phyloP scores from a whole-genome alignment of 53 echinoderm and acorn worm genomes.

The Temnopleurus reevesii region DNA sequence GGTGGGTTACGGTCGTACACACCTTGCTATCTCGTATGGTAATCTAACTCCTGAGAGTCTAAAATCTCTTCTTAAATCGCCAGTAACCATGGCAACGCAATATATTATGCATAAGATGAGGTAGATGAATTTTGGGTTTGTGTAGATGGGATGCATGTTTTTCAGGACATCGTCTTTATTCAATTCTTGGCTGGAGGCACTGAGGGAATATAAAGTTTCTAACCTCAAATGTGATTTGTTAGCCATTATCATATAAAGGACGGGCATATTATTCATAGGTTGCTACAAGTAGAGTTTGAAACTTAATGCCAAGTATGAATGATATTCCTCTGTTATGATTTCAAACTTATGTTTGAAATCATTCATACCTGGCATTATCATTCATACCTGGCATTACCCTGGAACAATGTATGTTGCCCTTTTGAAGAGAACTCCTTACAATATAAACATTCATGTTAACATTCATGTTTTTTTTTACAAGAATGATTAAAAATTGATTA shows the following conservation, averaged over 20 bases:
- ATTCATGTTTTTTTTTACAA: no score
- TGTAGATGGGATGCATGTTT: neutral
- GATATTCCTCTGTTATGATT: neutral
- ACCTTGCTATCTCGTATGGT: neutral
- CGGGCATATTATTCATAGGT: neutral
- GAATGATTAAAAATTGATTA: no score
- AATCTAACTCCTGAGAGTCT: neutral
- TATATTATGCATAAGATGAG: slow-evolving; percentile 28
- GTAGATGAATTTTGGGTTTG: neutral
- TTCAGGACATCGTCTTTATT: neutral
- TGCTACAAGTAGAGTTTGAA: neutral
- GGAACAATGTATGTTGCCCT: no score
- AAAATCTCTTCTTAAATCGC: slow-evolving; percentile 6
- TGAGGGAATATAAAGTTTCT: slow-evolving; percentile 2
- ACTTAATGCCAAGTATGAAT: no score
- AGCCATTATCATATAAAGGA: neutral
- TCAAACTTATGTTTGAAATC: neutral
- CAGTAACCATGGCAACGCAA: slow-evolving; percentile 24
- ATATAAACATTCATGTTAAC: no score
- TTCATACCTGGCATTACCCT: no score
- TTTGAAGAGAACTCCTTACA: no score
- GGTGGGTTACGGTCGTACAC: neutral
- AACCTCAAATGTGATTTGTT: neutral
- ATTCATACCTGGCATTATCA: no score
- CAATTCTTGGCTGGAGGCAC: neutral